Conservation (phyloP, 2,113 vertebrate species). For the Dolichallabes microphthalmus region DNA sequence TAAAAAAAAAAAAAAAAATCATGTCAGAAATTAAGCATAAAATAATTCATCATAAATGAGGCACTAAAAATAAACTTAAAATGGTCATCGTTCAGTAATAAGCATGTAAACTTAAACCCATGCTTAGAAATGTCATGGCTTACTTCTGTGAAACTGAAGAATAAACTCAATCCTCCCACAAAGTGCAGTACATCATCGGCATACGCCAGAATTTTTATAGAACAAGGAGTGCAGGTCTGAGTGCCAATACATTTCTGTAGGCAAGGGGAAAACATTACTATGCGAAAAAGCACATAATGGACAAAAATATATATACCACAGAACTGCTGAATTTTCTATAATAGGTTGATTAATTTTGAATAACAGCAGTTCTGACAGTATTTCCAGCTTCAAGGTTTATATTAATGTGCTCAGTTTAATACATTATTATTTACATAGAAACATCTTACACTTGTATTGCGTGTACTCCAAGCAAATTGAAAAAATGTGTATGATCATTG, state of each 20-base stretch:
- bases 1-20: not conserved
- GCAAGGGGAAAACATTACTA: not conserved
- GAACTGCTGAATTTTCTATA: not conserved
- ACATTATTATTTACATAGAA: not conserved
- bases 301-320: not conserved
- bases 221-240: conserved; percentile 69
- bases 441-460: not conserved
- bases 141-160: conserved; percentile 99
- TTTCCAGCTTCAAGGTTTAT: not conserved
- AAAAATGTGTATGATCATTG: not conserved
- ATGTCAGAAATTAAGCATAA: not conserved
- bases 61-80: not conserved
- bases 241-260: conserved; percentile 72
- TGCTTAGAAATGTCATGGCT: conserved; percentile 25
- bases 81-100: not conserved
- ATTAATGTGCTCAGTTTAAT: not conserved
- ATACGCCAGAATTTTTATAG: conserved; percentile 77
- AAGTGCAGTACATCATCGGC: conserved; percentile 83
- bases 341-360: not conserved
- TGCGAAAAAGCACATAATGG: not conserved
- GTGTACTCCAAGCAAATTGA: not conserved
- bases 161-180: conserved; percentile 89
- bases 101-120: not conserved
- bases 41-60: not conserved
- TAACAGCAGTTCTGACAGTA: not conserved